Evolutionary conservation across 2,797 vertebrate species (phyloP).

Genomic region (Arrhamphus sclerolepis): DNA sequence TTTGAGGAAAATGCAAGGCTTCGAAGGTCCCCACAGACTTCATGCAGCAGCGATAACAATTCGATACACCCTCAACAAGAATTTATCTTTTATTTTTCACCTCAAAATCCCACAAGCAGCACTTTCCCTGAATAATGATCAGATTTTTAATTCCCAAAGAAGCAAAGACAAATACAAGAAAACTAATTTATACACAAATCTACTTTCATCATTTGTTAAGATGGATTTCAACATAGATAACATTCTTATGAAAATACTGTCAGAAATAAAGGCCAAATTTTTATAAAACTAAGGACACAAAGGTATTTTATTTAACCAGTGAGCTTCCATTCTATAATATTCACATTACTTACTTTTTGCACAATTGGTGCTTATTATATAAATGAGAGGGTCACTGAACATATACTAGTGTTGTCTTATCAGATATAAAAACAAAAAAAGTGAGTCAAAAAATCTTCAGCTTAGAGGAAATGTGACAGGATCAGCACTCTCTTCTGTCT

Average conservation of each 20-base stretch:
- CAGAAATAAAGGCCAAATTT: no score
- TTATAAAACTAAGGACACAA: no score
- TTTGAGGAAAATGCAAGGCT: slow-evolving; percentile 36
- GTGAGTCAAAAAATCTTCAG: no score
- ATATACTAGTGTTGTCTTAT: no score
- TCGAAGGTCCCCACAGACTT: slow-evolving; percentile 35
- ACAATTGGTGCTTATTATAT: no score
- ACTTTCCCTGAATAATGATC: slow-evolving; percentile 42
- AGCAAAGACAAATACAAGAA: slow-evolving; percentile 38
- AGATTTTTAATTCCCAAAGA: slow-evolving; percentile 40
- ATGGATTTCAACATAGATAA: slow-evolving; percentile 7
- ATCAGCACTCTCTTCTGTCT: no score
- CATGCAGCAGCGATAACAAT: slow-evolving; percentile 31
- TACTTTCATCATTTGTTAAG: slow-evolving; percentile 4
- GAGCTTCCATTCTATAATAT: no score
- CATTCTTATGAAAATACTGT: not conserved
- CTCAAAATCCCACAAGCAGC: slow-evolving; percentile 24
- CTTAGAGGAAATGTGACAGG: no score
- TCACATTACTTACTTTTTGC: no score
- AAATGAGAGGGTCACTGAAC: no score
- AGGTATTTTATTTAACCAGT: no score
- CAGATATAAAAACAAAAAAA: no score
- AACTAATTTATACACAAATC: slow-evolving; percentile 25
- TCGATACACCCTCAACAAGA: slow-evolving; percentile 40
- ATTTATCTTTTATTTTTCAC: slow-evolving; percentile 42